Percentiles rank a stretch among this genome's conserved stretches.
Evolutionary conservation across 2,797 vertebrate species (phyloP).

Genomic region (Myotis planiceps): DNA sequence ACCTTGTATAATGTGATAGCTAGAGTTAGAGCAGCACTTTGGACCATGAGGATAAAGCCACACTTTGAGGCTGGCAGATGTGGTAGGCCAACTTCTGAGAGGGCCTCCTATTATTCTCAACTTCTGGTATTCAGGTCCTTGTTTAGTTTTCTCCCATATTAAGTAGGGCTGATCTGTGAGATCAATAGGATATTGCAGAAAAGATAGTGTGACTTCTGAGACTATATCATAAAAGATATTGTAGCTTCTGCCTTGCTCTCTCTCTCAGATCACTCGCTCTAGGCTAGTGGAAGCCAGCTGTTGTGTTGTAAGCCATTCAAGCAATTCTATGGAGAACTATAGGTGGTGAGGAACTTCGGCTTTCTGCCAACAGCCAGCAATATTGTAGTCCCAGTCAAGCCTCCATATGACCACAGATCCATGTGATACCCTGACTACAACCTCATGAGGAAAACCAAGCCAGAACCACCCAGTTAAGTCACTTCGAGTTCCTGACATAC

Average conservation of each 20-base stretch:
- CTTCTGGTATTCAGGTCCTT: background rate
- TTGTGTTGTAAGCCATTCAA: background rate
- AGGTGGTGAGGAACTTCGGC: background rate
- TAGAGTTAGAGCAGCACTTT: background rate
- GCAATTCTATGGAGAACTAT: background rate
- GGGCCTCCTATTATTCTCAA: background rate
- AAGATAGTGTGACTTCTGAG: background rate
- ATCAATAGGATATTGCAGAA: background rate
- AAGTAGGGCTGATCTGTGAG: background rate
- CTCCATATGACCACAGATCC: background rate
- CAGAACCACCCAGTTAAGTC: background rate
- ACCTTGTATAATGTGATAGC: background rate
- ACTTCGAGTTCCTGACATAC: background rate
- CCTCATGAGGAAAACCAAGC: background rate
- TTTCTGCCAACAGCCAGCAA: background rate
- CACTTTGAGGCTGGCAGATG: background rate
- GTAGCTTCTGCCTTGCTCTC: background rate
- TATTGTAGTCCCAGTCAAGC: background rate
- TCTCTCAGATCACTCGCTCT: background rate
- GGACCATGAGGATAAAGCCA: background rate
- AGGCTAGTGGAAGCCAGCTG: conserved; percentile 1
- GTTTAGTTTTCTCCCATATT: background rate
- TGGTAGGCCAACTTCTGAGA: background rate
- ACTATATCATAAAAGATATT: background rate
- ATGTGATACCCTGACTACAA: background rate